These are phyloP conservation scores for Branchipolynoe longqiensis DNA, from an alignment of 2,888 invertebrate species.

Conservation along the genomic window DNA sequence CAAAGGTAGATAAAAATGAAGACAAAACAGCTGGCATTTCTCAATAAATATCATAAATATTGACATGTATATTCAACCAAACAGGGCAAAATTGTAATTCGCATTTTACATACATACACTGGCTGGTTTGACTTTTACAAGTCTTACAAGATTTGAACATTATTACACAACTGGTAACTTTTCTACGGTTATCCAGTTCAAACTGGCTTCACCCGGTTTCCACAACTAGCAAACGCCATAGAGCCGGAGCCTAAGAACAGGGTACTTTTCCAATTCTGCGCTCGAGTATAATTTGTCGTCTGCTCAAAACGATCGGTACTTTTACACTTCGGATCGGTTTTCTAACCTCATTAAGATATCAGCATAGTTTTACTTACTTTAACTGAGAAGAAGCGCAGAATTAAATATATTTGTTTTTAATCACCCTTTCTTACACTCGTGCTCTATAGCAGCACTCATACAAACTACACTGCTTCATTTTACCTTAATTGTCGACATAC, in stretches of 20 bases:
- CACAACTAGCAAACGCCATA: background rate
- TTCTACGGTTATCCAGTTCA: constrained; percentile 10
- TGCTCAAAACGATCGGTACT: too few species aligned
- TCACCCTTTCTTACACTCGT: too few species aligned
- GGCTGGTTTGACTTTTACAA: constrained; percentile 38
- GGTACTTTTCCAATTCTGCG: too few species aligned
- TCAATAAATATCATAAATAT: constrained; percentile 58
- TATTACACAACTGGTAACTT: constrained; percentile 31
- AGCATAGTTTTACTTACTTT: too few species aligned
- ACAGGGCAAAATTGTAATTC: constrained; percentile 44
- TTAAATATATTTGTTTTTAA: too few species aligned
- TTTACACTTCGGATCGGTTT: too few species aligned
- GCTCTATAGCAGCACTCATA: constrained; percentile 48
- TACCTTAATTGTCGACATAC: constrained; percentile 18
- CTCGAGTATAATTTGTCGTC: too few species aligned
- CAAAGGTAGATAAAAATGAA: constrained; percentile 55
- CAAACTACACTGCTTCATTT: constrained; percentile 37
- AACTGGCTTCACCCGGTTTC: background rate
- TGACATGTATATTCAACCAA: constrained; percentile 51
- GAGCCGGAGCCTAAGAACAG: too few species aligned
- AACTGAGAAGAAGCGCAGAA: too few species aligned
- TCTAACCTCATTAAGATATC: too few species aligned
- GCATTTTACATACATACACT: constrained; percentile 43
- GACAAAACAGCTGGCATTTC: constrained; percentile 48
- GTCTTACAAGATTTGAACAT: constrained; percentile 23